Conservation (phyloP, 2,888 invertebrate species). For the Drosophila pullipes region DNA sequence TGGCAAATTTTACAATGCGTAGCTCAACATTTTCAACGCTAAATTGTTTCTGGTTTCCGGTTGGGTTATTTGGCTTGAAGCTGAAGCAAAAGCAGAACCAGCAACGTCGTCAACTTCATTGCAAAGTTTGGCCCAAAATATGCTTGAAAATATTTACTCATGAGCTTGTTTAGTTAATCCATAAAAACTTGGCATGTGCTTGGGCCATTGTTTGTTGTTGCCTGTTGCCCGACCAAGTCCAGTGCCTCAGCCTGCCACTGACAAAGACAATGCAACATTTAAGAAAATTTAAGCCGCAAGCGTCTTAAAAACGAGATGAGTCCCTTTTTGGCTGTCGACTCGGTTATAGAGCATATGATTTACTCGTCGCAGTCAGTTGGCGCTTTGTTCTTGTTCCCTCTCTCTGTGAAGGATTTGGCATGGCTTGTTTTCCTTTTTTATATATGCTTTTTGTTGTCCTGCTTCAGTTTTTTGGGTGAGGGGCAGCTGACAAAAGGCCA, state of each 20-base stretch:
- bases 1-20: conserved; percentile 71
- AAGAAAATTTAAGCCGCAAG: conserved; percentile 80
- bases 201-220: conserved; percentile 22
- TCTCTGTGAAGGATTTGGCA: conserved; percentile 55
- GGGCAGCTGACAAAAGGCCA: conserved; percentile 54
- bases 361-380: conserved; percentile 52
- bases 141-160: conserved; percentile 81
- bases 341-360: conserved; percentile 68
- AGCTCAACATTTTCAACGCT: conserved; percentile 71
- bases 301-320: conserved; percentile 75
- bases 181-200: conserved; percentile 75
- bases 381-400: conserved; percentile 34
- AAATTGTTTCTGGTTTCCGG: conserved; percentile 69
- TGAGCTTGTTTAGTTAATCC: conserved; percentile 81
- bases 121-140: conserved; percentile 69
- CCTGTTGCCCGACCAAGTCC: not conserved
- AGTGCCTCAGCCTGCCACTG: conserved; percentile 12
- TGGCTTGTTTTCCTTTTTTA: conserved; percentile 48
- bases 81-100: conserved; percentile 8
- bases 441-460: conserved; percentile 33
- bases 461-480: conserved; percentile 25
- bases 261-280: conserved; percentile 75
- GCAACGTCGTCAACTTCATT: conserved; percentile 61
- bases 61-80: conserved; percentile 4
- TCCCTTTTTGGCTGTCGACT: conserved; percentile 45